Conservation (phyloP, 2,113 vertebrate genomes). For the Salvator merianae region DNA sequence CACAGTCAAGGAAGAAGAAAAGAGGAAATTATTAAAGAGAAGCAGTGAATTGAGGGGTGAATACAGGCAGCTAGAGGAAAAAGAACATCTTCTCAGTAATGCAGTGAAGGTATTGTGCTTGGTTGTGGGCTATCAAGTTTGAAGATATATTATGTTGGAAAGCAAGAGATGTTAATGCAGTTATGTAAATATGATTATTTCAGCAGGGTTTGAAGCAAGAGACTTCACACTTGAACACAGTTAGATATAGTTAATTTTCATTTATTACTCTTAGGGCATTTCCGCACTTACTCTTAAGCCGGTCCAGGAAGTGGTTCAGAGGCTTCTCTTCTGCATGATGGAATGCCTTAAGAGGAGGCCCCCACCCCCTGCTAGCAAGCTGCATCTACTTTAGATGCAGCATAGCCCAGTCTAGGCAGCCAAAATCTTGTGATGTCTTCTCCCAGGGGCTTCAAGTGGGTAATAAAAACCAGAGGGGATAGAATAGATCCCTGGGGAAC, state of each 20-base stretch:
- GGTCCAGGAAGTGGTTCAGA: too few relatives aligned
- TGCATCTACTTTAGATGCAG: too few relatives aligned
- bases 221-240: background rate
- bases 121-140: constrained; percentile 5
- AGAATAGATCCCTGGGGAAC: too few relatives aligned
- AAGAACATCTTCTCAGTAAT: constrained; percentile 84
- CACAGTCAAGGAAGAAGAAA: constrained; percentile 93
- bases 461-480: too few relatives aligned
- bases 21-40: constrained; percentile 86
- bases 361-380: too few relatives aligned
- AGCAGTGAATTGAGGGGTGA: constrained; percentile 88
- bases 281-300: too few relatives aligned
- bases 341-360: too few relatives aligned
- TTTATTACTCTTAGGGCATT: background rate
- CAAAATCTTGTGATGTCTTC: too few relatives aligned
- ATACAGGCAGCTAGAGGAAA: constrained; percentile 85
- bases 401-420: too few relatives aligned
- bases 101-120: constrained; percentile 80
- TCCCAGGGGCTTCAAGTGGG: too few relatives aligned
- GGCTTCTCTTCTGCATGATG: background rate
- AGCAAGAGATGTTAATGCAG: background rate
- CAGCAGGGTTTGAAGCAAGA: background rate
- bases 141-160: constrained; percentile 1
- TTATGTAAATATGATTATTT: constrained; percentile 24
- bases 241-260: background rate